A percentile compares a stretch with the other conserved stretches of the same genome.
Evolutionary conservation across 2,888 invertebrate species (phyloP).

Genomic region (Harmothoe impar): DNA sequence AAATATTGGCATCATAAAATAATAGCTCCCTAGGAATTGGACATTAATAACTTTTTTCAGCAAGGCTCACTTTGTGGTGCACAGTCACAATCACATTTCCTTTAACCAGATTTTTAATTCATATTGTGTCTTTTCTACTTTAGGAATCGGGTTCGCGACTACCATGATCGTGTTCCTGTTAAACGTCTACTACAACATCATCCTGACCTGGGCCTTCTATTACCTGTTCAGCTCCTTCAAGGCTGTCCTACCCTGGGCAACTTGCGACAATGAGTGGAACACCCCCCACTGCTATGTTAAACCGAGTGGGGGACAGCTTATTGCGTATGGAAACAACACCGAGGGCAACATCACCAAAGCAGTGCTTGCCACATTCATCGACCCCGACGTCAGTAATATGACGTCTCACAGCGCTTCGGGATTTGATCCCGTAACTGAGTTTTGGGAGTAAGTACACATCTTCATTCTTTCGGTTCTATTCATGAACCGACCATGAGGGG

Average conservation of each 20-base stretch:
- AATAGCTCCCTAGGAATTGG: too few relatives aligned
- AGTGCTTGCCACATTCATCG: not conserved
- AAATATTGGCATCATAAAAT: too few relatives aligned
- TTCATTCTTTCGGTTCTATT: not conserved
- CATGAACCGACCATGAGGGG: not conserved
- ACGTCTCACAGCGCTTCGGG: slow-evolving; percentile 48
- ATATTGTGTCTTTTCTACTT: slow-evolving; percentile 56
- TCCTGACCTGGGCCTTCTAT: slow-evolving; percentile 81
- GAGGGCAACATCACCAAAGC: slow-evolving; percentile 17
- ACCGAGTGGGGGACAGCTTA: not conserved
- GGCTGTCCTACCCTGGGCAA: slow-evolving; percentile 83
- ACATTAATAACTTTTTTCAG: too few relatives aligned
- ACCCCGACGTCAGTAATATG: slow-evolving; percentile 20
- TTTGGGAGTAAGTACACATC: slow-evolving; percentile 67
- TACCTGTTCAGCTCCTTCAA: slow-evolving; percentile 65
- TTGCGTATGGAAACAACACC: not conserved
- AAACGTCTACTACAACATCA: slow-evolving; percentile 84
- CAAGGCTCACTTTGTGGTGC: too few relatives aligned
- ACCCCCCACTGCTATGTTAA: slow-evolving; percentile 72
- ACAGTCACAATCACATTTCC: too few relatives aligned
- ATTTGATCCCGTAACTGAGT: slow-evolving; percentile 68
- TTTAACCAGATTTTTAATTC: too few relatives aligned
- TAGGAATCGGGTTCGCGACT: slow-evolving; percentile 84
- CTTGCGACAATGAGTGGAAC: slow-evolving; percentile 84
- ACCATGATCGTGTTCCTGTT: slow-evolving; percentile 83